These are phyloP conservation scores for Thyatira batis DNA, from an alignment of 2,888 invertebrate genomes.

Conservation along the genomic window DNA sequence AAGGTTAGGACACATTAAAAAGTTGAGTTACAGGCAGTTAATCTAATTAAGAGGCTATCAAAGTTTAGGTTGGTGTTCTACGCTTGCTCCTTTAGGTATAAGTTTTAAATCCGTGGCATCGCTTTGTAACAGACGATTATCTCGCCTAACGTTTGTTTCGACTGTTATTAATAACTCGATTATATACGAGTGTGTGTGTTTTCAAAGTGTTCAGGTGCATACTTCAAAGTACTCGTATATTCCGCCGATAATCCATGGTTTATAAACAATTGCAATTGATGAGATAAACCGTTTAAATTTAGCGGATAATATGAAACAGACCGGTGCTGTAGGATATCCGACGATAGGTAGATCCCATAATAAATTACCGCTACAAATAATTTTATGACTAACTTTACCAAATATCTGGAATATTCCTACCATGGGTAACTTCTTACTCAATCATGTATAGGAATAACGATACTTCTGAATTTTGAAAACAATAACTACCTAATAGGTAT, in stretches of 20 bases:
- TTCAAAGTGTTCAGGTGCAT: neutral
- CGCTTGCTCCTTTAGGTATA: too few relatives aligned
- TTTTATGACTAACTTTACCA: too few relatives aligned
- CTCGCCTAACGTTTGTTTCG: neutral
- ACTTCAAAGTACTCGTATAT: slow-evolving; percentile 27
- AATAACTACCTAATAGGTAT: too few relatives aligned
- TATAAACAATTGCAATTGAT: slow-evolving; percentile 48
- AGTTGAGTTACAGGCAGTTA: too few relatives aligned
- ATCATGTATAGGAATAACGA: too few relatives aligned
- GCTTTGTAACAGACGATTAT: neutral
- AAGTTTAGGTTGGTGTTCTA: too few relatives aligned
- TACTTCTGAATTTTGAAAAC: too few relatives aligned
- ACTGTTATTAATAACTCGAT: neutral
- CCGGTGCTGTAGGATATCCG: neutral
- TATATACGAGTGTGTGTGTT: neutral
- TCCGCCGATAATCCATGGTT: slow-evolving; percentile 20
- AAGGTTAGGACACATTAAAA: too few relatives aligned
- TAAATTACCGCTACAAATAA: neutral
- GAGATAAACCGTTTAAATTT: slow-evolving; percentile 52
- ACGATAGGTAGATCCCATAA: neutral
- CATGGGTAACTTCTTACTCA: too few relatives aligned
- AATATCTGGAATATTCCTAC: neutral
- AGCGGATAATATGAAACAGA: slow-evolving; percentile 24
- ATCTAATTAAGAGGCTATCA: too few relatives aligned
- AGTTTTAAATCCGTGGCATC: neutral